Percentiles rank a stretch among this genome's conserved stretches.
These are phyloP conservation scores for Actenoides lindsayi DNA, from an alignment of 2,113 vertebrate genomes.

Conservation along the genomic window DNA sequence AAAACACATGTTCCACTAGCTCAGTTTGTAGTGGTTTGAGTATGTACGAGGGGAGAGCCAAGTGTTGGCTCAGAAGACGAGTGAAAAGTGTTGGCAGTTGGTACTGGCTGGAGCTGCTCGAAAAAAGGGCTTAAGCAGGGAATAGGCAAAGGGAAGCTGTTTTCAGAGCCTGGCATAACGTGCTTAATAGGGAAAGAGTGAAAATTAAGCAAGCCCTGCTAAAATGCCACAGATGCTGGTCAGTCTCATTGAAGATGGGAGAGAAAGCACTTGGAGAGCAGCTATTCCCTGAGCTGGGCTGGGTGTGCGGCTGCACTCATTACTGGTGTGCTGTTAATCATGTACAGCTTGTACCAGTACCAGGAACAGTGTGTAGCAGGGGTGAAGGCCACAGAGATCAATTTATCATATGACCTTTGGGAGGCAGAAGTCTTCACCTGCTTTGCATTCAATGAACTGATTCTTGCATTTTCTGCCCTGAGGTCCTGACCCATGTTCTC, in stretches of 20 bases:
- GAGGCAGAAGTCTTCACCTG: constrained; percentile 1
- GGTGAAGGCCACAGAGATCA: not conserved
- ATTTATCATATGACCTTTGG: constrained; percentile 41
- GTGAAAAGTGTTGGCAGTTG: not conserved
- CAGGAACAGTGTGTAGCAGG: accelerated
- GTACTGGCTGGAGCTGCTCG: not conserved
- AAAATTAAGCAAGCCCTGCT: not conserved
- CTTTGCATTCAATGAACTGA: constrained; percentile 53
- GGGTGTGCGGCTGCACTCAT: not conserved
- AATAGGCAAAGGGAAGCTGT: not conserved
- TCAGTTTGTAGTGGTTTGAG: not conserved
- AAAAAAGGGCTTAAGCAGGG: not conserved
- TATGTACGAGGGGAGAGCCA: not conserved
- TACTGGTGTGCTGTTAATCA: not conserved
- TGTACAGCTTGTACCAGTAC: not conserved
- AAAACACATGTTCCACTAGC: accelerated
- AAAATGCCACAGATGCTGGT: not conserved
- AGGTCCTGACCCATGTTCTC: constrained; percentile 1
- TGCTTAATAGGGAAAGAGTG: not conserved
- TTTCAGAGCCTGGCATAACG: not conserved
- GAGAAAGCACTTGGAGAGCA: not conserved
- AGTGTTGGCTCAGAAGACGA: not conserved
- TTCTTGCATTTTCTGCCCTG: not conserved
- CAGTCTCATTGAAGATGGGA: not conserved
- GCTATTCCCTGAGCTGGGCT: not conserved